Percentiles rank a stretch among this genome's conserved stretches.
phyloP scores from a whole-genome alignment of 2,888 invertebrate genomes.

The Hemistola chrysoprasaria region DNA sequence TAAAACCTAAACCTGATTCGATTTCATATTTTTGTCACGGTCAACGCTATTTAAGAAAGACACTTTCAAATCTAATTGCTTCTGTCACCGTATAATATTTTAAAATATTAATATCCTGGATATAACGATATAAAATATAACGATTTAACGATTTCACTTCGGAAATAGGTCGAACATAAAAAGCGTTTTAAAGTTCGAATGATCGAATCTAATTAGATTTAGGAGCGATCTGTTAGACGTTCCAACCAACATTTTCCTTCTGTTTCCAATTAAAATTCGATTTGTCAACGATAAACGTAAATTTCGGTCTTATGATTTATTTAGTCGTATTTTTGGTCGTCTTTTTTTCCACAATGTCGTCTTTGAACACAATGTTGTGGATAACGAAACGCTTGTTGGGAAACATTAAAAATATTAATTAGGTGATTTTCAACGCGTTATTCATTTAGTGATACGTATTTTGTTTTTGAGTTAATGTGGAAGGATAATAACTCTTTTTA shows the following conservation, averaged over 20 bases:
- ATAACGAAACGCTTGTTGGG: slow-evolving; percentile 6
- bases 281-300: slow-evolving; percentile 27
- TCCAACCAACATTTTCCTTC: slow-evolving; percentile 41
- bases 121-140: slow-evolving; percentile 2
- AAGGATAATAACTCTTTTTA: too few relatives aligned
- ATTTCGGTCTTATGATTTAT: slow-evolving; percentile 35
- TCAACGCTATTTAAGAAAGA: too few relatives aligned
- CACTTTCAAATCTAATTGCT: too few relatives aligned
- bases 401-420: background rate
- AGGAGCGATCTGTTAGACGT: slow-evolving; percentile 31
- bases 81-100: too few relatives aligned
- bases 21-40: too few relatives aligned
- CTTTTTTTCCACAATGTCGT: slow-evolving; percentile 35
- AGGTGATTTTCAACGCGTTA: too few relatives aligned
- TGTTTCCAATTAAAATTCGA: slow-evolving; percentile 61
- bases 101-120: background rate
- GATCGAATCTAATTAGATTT: slow-evolving; percentile 48
- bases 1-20: too few relatives aligned
- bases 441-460: too few relatives aligned
- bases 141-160: slow-evolving; percentile 37
- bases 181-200: slow-evolving; percentile 36
- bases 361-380: slow-evolving; percentile 14
- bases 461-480: too few relatives aligned
- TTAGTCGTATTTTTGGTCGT: slow-evolving; percentile 19
- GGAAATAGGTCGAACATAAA: slow-evolving; percentile 31